phyloP scores from a whole-genome alignment of 37 sponge, comb jelly and placozoan genomes.

The Bolinopsis microptera region DNA sequence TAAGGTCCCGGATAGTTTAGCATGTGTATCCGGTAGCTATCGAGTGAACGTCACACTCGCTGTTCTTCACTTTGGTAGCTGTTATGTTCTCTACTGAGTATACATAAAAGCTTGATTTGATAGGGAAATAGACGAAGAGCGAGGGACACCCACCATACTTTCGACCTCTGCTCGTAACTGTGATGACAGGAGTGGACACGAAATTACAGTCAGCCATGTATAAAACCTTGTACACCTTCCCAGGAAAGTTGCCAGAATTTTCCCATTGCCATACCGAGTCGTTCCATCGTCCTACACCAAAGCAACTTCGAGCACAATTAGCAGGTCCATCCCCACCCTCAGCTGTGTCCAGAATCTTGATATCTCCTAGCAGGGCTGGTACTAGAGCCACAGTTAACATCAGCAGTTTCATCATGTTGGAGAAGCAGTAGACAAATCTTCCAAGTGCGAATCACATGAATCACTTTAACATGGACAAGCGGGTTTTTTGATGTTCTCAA shows the following conservation, averaged over 20 bases:
- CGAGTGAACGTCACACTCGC: background rate
- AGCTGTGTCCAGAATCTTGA: background rate
- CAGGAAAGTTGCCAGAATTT: background rate
- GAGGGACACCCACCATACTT: background rate
- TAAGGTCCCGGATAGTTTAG: too few species aligned
- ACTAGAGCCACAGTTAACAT: background rate
- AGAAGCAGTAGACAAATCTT: too few species aligned
- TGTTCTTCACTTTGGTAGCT: background rate
- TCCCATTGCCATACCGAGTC: too few species aligned
- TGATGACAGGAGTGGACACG: background rate
- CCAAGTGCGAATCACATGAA: too few species aligned
- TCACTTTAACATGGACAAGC: too few species aligned
- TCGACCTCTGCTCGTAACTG: background rate
- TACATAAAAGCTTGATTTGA: background rate
- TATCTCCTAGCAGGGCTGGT: background rate
- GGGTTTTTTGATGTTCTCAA: too few species aligned
- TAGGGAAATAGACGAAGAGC: background rate
- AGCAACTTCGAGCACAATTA: background rate
- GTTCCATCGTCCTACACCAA: background rate
- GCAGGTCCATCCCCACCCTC: background rate
- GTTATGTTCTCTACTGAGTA: background rate
- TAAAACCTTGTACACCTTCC: background rate
- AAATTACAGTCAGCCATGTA: background rate
- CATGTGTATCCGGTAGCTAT: background rate
- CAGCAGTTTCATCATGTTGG: too few species aligned